Percentiles rank a stretch among this genome's conserved stretches.
These are phyloP conservation scores for Bolborhynchus lineola DNA, from an alignment of 2,113 vertebrate species.

Conservation along the genomic window DNA sequence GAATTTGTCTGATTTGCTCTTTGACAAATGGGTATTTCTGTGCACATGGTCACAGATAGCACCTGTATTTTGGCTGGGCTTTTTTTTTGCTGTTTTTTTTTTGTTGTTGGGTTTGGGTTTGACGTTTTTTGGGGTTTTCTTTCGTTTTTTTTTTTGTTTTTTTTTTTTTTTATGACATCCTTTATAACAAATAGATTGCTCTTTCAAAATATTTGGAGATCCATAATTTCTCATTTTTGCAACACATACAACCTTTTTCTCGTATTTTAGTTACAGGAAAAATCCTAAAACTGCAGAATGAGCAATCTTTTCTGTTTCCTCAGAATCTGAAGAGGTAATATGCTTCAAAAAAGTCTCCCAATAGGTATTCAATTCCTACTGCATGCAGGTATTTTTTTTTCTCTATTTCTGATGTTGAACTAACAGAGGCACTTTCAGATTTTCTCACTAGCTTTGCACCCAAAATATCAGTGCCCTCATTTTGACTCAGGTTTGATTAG, in stretches of 20 bases:
- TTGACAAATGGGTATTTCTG: neutral
- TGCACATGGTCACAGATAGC: neutral
- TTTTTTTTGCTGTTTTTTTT: neutral
- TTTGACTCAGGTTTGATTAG: slow-evolving; percentile 25
- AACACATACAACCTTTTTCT: neutral
- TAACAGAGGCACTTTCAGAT: neutral
- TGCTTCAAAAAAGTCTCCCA: neutral
- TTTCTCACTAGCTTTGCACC: neutral
- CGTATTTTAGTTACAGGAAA: accelerated
- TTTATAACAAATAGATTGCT: neutral
- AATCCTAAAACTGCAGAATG: neutral
- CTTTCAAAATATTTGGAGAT: neutral
- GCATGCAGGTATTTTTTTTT: neutral
- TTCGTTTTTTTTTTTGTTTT: neutral
- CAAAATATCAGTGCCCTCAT: slow-evolving; percentile 7
- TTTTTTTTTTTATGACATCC: neutral
- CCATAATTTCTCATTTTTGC: neutral
- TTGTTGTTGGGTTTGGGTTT: no score
- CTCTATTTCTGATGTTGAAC: neutral
- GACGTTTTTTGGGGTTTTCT: no score
- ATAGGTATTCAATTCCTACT: neutral
- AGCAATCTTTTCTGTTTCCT: neutral
- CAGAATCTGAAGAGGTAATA: neutral
- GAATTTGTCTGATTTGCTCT: neutral
- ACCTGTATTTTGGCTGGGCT: neutral